phyloP scores from a whole-genome alignment of 2,113 vertebrate species.

The Cynopterus brachyotis region DNA sequence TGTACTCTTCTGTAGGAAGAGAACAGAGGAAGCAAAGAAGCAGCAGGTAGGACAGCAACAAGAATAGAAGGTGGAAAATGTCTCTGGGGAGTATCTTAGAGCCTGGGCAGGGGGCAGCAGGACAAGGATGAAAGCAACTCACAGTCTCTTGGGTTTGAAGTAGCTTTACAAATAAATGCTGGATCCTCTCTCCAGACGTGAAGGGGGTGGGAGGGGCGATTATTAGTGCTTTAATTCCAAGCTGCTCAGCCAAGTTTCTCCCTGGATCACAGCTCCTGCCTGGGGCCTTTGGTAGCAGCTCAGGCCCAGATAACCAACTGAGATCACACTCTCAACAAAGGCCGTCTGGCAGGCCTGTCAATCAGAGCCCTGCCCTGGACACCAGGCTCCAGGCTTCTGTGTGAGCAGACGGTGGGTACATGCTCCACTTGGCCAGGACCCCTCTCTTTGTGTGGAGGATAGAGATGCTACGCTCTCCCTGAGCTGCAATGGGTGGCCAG shows the following conservation, averaged over 20 bases:
- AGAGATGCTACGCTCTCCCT: neutral
- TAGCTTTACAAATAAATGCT: neutral
- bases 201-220: neutral
- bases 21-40: neutral
- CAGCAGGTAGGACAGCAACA: neutral
- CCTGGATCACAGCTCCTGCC: constrained; percentile 55
- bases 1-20: neutral
- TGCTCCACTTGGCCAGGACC: constrained; percentile 35
- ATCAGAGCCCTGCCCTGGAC: constrained; percentile 34
- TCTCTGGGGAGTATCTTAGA: neutral
- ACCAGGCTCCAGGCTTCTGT: constrained; percentile 12
- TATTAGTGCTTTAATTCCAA: constrained; percentile 54
- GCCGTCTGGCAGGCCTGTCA: constrained; percentile 54
- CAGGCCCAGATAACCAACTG: neutral
- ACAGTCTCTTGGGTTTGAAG: neutral
- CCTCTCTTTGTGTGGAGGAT: constrained; percentile 47
- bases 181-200: neutral
- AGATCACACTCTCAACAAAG: constrained; percentile 47
- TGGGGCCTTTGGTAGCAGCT: constrained; percentile 34
- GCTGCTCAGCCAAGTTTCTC: constrained; percentile 35
- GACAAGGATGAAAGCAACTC: neutral
- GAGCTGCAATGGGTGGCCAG: neutral
- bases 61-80: neutral
- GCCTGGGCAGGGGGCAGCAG: neutral
- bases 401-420: neutral